Evolutionary conservation across 1,140 invertebrate species (phyloP).

Genomic region (Leptinotarsa lineolata): DNA sequence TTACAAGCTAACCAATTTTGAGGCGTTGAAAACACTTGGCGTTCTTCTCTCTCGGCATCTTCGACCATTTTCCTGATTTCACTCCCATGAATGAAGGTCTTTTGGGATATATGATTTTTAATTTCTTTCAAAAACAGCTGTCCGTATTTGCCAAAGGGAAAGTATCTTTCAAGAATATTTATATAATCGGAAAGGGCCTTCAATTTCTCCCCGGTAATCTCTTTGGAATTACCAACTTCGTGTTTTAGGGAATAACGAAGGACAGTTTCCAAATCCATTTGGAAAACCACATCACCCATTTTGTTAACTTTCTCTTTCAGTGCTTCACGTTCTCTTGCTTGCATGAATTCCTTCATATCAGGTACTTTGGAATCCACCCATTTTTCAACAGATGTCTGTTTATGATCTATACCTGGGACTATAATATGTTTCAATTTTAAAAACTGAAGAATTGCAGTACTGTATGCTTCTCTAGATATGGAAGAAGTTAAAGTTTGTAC

Average conservation of each 20-base stretch:
- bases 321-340: constrained; percentile 45
- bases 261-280: constrained; percentile 85
- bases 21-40: constrained; percentile 63
- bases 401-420: constrained; percentile 40
- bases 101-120: constrained; percentile 55
- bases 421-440: constrained; percentile 51
- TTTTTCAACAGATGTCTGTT: constrained; percentile 45
- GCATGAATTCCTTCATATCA: constrained; percentile 42
- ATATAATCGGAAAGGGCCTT: constrained; percentile 75
- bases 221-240: constrained; percentile 74
- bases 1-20: constrained; percentile 81
- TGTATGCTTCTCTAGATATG: constrained; percentile 48
- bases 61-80: constrained; percentile 63
- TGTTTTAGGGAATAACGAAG: constrained; percentile 77
- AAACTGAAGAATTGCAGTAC: constrained; percentile 54
- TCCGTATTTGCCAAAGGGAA: constrained; percentile 71
- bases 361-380: constrained; percentile 45
- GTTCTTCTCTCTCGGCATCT: constrained; percentile 59
- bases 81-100: constrained; percentile 61
- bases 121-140: constrained; percentile 65
- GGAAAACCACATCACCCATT: constrained; percentile 67
- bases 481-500: constrained; percentile 16
- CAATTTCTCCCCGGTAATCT: constrained; percentile 71
- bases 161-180: constrained; percentile 70
- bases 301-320: constrained; percentile 47